Base-by-base conservation (phyloP, 2,113 vertebrate genomes). In the Alaudala cheleensis region DNA sequence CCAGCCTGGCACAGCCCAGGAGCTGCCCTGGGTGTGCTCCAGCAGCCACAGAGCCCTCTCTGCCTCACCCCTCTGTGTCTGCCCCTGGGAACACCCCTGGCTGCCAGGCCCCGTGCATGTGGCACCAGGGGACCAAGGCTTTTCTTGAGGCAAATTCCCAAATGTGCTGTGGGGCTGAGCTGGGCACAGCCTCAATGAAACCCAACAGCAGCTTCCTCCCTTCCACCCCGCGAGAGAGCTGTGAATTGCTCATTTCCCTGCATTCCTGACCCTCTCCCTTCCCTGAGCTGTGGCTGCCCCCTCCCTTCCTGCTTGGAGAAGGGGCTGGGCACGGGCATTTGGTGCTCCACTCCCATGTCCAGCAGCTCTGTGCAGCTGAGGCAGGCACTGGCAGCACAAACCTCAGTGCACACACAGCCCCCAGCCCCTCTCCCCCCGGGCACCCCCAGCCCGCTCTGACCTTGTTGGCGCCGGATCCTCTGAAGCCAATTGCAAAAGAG, bases 401-500 rank as follows among this genome's bases (percentile, higher is more conserved):
- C 83, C 95, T 56, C 22, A 72, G 95, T 53, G 95, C 94, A 54
- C 39, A 54, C 33, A 0, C 74, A 42, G 66, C 53, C 56, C 88
- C 86, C 86, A 60, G 9, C 89, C 89, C 94, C 86, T 26, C 70
- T n/a, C 40, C 72, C 78, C 58, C 50, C 57, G 20, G 20, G 31
- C 15, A 26, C 19, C 66, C 58, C 51, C 44, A 45, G 33, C 21
- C 90, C 47, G 81, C 95, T 93, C 96, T 98, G 97, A 98, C 98
- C 98, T 98, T 92, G 92, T 95, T 94, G 89, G 95, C 65, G 96
- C 96, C 69, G 66, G 79, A 97, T 98, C 98, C 98, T 98, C 98
- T 98, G 98, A 85, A 97, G 98, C 98, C 94, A 97, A 97, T 92
- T 94, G 96, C 94, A 98, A 98, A 97, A 98, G 97, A 98, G 98